Percentiles rank a stretch among this genome's conserved stretches.
Conservation (phyloP, 92 coral and sea anemone genomes). For the Bergia puertoricense region DNA sequence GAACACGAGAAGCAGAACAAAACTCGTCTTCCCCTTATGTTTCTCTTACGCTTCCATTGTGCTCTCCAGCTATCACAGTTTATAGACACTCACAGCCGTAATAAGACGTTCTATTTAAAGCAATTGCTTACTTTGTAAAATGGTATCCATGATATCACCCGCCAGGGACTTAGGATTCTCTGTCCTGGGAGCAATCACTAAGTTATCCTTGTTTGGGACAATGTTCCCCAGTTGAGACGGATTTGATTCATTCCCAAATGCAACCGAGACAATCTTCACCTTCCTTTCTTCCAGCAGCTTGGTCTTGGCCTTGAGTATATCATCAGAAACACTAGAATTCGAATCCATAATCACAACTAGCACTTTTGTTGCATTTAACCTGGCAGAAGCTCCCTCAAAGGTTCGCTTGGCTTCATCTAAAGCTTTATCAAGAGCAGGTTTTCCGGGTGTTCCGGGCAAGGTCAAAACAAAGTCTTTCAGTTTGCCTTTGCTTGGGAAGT, state of each 20-base stretch:
- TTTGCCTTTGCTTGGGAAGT: constrained; percentile 43
- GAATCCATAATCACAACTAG: constrained; percentile 47
- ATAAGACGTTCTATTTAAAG: no score
- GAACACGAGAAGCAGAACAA: no score
- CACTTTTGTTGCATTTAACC: constrained; percentile 76
- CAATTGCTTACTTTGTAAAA: constrained; percentile 55
- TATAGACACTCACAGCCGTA: no score
- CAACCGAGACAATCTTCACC: constrained; percentile 77
- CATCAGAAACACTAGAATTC: constrained; percentile 32
- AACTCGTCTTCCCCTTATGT: no score
- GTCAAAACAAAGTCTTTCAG: constrained; percentile 62
- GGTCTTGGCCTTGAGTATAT: constrained; percentile 19
- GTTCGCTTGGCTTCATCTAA: constrained; percentile 70
- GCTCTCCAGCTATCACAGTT: no score
- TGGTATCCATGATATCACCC: constrained; percentile 67
- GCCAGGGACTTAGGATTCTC: constrained; percentile 74
- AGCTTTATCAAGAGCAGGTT: constrained; percentile 73
- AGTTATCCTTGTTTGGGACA: constrained; percentile 62
- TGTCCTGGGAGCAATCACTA: constrained; percentile 57
- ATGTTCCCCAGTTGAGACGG: constrained; percentile 67
- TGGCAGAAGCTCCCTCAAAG: constrained; percentile 71
- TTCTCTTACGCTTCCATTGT: no score
- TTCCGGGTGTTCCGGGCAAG: constrained; percentile 64
- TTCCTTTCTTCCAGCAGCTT: constrained; percentile 33
- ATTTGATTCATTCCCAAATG: constrained; percentile 79